Base-by-base conservation (phyloP, 1,140 invertebrate species). In the Zaprionus taronus region DNA sequence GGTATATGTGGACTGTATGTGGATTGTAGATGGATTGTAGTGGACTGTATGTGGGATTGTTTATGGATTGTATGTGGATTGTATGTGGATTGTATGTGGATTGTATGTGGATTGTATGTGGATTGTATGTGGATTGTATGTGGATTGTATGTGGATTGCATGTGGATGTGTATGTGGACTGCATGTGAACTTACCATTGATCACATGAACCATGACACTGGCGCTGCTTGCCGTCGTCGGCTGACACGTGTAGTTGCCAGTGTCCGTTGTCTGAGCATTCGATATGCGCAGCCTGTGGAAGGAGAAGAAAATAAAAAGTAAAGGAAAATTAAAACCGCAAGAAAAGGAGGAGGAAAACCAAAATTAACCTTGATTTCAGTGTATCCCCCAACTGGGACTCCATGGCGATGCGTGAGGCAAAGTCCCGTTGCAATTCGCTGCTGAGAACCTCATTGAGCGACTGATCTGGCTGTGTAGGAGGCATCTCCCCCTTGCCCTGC, bases 181-280 rank as follows among this genome's bases (percentile, higher is more conserved):
- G 47, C 11, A 22, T 24, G 47, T 51, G 11, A 5, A 87, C 91
- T 91, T 94, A 98, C 97, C 97, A 93, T 97, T 97, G 92, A 98
- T 97, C 84, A 98, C 96, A 93, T 98, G 97, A 49, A 98, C 96
- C 91, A 96, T 97, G 74, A 97, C 96, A 83, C 95, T 96, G 71
- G 97, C 96, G 24, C 95, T 95, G 82, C 96, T 95, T 65, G 96
- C 96, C 82, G 96, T 95, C 20, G 96, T 97, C 6, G 96, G 96
- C 66, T 96, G 95, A 91, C 97, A 97, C 87, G 96, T 97, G 93
- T 97, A 98, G 93, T 97, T 97, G 47, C 97, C 97, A 28, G 96
- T 97, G 94, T 98, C 97, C 47, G 94, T 94, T 28, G 95, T 95
- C 77, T 95, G 94, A 49, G 96, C 95, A 91, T 95, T 95, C 67